Percentiles rank a stretch among this genome's conserved stretches.
Conservation (phyloP, 2,113 vertebrate genomes). For the Rhinolophus sinicus region DNA sequence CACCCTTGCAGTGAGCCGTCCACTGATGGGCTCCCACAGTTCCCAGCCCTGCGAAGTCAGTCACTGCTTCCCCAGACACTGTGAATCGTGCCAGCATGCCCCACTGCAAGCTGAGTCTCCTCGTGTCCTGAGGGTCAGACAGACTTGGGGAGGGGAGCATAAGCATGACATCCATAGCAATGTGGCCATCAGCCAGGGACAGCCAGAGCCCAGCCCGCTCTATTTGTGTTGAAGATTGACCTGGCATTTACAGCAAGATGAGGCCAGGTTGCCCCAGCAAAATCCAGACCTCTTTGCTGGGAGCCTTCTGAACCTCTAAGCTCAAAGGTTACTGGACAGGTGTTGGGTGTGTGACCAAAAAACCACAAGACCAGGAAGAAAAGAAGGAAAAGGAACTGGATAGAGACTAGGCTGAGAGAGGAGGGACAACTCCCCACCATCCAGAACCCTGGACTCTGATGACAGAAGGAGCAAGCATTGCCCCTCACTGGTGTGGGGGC, state of each 20-base stretch:
- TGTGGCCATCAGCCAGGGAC: not conserved
- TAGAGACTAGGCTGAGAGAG: not conserved
- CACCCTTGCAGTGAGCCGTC: not conserved
- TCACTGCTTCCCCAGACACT: not conserved
- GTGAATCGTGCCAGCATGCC: not conserved
- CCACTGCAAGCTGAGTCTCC: not conserved
- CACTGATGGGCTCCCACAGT: rapidly evolving
- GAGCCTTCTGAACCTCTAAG: not conserved
- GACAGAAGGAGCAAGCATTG: not conserved
- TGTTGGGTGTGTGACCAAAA: not conserved
- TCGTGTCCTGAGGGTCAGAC: not conserved
- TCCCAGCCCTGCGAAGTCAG: not conserved
- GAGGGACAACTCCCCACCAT: not conserved
- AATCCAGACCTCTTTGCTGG: not conserved
- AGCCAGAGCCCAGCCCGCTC: not conserved
- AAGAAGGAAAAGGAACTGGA: not conserved
- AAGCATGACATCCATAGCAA: not conserved
- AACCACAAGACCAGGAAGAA: not conserved
- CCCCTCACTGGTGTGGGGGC: not conserved
- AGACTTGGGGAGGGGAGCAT: not conserved
- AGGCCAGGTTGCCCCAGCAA: not conserved
- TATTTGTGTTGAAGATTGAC: not conserved
- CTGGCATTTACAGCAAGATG: not conserved
- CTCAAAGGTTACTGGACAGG: not conserved
- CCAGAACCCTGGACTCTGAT: not conserved